Percentiles rank a stretch among this genome's conserved stretches.
phyloP scores from a whole-genome alignment of 2,113 vertebrate species.

The Agelaius tricolor region DNA sequence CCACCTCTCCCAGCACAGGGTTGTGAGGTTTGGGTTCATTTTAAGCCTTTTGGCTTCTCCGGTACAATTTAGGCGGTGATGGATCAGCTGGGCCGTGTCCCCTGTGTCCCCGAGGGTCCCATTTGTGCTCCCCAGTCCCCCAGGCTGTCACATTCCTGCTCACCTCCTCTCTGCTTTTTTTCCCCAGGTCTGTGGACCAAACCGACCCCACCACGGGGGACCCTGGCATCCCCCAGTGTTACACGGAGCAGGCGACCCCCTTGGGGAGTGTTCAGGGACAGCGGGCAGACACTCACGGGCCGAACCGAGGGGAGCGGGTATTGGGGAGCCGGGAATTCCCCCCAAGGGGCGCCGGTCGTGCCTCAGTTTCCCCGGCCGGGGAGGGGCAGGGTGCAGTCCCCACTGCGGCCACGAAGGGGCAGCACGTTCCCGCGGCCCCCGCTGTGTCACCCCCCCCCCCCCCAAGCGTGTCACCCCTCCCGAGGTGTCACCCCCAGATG shows the following conservation, averaged over 20 bases:
- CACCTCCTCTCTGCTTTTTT: rapidly evolving
- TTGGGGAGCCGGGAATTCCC: too few species aligned
- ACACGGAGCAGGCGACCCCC: rapidly evolving
- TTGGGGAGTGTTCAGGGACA: background rate
- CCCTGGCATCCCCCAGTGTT: rapidly evolving
- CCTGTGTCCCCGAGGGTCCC: background rate
- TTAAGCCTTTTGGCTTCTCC: background rate
- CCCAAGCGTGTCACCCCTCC: background rate
- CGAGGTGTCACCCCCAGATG: background rate
- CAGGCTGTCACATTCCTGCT: background rate
- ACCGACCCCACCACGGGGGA: rapidly evolving
- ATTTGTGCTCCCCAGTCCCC: rapidly evolving
- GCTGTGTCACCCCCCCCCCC: too few species aligned
- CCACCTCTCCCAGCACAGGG: rapidly evolving
- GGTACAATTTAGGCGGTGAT: rapidly evolving
- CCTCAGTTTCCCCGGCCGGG: background rate
- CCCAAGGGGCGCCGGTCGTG: background rate
- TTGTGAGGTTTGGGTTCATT: background rate
- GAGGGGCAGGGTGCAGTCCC: background rate
- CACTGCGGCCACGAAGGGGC: background rate
- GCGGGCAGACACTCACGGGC: rapidly evolving
- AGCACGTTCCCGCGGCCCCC: background rate
- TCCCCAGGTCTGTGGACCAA: background rate
- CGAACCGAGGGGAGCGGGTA: rapidly evolving
- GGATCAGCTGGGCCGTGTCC: background rate